Conservation (phyloP, 2,797 vertebrate species). For the Silurus aristotelis region DNA sequence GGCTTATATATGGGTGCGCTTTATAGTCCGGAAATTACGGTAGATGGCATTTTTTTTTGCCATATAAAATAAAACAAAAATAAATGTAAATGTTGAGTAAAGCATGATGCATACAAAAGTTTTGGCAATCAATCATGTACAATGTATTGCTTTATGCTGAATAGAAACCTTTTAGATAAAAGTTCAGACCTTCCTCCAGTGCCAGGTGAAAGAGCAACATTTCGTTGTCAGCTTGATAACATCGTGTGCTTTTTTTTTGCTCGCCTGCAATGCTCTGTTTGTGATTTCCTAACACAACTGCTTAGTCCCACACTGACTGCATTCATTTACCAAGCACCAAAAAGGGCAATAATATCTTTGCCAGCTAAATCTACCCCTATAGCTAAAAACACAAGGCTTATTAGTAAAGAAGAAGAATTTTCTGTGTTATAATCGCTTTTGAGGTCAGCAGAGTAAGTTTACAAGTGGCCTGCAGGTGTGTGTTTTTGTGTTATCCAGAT, state of each 20-base stretch:
- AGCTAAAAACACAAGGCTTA: not conserved
- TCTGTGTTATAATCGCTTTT: not conserved
- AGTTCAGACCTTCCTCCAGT: not conserved
- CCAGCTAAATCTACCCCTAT: not conserved
- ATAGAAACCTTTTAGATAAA: not conserved
- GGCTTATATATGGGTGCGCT: too few relatives aligned
- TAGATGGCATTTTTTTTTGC: not conserved
- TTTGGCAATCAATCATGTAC: not conserved
- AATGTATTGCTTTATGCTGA: not conserved
- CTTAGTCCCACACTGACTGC: not conserved
- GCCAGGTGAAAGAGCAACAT: not conserved
- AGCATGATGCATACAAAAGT: not conserved
- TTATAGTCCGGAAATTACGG: too few relatives aligned
- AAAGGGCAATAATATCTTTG: not conserved
- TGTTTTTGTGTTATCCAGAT: not conserved
- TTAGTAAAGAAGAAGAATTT: not conserved
- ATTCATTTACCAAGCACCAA: not conserved
- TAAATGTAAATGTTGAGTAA: not conserved
- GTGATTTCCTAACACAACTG: not conserved
- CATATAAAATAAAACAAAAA: not conserved
- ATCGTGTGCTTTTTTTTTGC: not conserved
- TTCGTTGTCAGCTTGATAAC: not conserved
- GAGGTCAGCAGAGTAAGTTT: not conserved
- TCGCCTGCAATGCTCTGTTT: not conserved
- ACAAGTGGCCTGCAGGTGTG: not conserved